Evolutionary conservation across 2,888 invertebrate genomes (phyloP), one percentile per base, ranked within the genome.

Genomic region (Cheilosia vernalis): DNA sequence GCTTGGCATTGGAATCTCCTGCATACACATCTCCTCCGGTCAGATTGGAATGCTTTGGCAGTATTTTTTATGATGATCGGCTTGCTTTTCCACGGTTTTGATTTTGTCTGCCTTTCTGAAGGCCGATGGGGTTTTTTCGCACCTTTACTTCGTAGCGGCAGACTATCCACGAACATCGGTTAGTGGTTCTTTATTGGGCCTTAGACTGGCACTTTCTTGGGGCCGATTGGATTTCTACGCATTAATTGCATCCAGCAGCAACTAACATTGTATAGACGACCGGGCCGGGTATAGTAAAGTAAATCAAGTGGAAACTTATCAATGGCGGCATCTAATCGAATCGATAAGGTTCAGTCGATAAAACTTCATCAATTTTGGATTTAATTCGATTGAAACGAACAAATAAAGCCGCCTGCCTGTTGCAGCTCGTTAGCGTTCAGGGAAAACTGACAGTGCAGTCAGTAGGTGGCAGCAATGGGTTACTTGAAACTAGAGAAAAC

Each of bases 111-210:
- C 49, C 40, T 51, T 13, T 44, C 58, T 70, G 58, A 64, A 74
- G 69, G 70, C 84, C 74, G 49, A 49, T 49, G 84, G 84, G 47
- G 49, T 33, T 84, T 61, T 72, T 80, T 84, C 79, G 80, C 84
- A 84, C 84, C 84, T 84, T 80, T 83, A 53, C 47, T 60, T 66
- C 47, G 60, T 44, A 56, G 47, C 24, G 9, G 37, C 19, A 9
- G 30, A 40, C 24, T 42, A 72, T 83, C 72, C 72, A 49, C 55
- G 15, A 55, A n/a, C 55, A 55, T 13, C n/a, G 60, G 51, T 64
- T 84, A 79, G 74, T 84, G 79, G 79, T 84, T 84, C 79, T 84
- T 84, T 84, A 84, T 84, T 69, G 79, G 37, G 64, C 79, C 79
- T 58, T 40, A 37, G 33, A 70, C 40, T 17, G 30, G 66, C 63